Conservation (phyloP, 1,140 invertebrate genomes). For the Drosophila ohnishii region DNA sequence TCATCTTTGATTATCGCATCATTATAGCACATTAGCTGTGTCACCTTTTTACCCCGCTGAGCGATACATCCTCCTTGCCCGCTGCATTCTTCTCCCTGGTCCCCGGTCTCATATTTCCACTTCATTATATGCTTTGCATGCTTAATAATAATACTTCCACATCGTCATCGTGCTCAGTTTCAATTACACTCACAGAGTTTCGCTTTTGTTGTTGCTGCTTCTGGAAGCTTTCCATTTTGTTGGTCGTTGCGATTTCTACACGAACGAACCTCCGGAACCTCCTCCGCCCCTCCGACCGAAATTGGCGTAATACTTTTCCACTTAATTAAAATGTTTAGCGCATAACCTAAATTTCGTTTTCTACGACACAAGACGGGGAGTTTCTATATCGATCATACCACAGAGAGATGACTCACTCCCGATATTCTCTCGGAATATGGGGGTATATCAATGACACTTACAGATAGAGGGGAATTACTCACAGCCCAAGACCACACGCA, state of each 20-base stretch:
- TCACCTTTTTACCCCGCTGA: constrained; percentile 42
- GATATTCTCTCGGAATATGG: constrained; percentile 30
- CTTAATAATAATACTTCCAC: constrained; percentile 81
- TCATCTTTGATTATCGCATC: constrained; percentile 56
- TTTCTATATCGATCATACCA: background rate
- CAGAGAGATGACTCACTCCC: constrained; percentile 14
- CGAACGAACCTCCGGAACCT: constrained; percentile 15
- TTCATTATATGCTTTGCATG: constrained; percentile 81
- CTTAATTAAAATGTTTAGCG: constrained; percentile 80
- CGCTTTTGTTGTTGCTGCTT: constrained; percentile 65
- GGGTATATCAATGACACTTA: constrained; percentile 69
- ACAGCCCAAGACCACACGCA: constrained; percentile 50
- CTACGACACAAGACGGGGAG: constrained; percentile 17
- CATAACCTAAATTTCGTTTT: constrained; percentile 78
- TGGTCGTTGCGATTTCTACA: constrained; percentile 74
- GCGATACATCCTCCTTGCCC: constrained; percentile 16
- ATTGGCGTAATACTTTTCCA: constrained; percentile 80
- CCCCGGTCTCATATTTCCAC: constrained; percentile 74
- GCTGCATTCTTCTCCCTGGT: constrained; percentile 44
- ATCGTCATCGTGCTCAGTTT: constrained; percentile 79
- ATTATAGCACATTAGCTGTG: constrained; percentile 57
- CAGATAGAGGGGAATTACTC: constrained; percentile 36
- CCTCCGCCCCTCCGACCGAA: constrained; percentile 45
- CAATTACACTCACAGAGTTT: constrained; percentile 75
- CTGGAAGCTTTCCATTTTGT: constrained; percentile 75